Evolutionary conservation across 2,113 vertebrate species (phyloP).

Genomic region (Chamaetylas fuelleborni): DNA sequence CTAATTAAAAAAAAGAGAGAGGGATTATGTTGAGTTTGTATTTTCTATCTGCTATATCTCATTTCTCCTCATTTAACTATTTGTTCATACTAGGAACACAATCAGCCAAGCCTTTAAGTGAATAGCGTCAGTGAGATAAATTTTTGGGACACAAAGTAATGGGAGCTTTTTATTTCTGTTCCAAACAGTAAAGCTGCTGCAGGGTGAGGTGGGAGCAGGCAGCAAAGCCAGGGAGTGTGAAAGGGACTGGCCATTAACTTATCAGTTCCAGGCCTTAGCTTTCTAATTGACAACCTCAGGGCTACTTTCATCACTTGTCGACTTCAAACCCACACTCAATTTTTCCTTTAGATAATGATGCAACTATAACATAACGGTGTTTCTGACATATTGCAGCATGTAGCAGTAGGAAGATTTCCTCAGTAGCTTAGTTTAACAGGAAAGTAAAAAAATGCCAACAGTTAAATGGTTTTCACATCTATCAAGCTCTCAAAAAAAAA

Average conservation of each 20-base stretch:
- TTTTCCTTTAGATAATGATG: conserved; percentile 87
- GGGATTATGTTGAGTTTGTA: neutral
- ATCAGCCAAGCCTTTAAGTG: neutral
- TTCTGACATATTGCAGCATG: conserved; percentile 85
- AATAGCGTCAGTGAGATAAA: conserved; percentile 67
- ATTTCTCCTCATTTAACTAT: neutral
- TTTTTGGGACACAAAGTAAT: conserved; percentile 78
- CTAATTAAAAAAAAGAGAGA: neutral
- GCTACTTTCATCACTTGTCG: conserved; percentile 93
- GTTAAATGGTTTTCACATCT: conserved; percentile 42
- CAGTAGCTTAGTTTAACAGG: conserved; percentile 12
- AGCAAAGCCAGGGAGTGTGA: neutral
- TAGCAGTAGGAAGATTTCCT: conserved; percentile 43
- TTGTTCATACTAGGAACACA: neutral
- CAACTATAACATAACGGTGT: conserved; percentile 81
- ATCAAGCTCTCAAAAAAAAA: conserved; percentile 30
- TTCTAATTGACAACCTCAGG: conserved; percentile 90
- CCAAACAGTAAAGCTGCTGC: conserved; percentile 72
- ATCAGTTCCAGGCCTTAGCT: conserved; percentile 83
- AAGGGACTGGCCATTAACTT: conserved; percentile 86
- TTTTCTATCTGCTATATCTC: neutral
- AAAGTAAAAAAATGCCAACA: neutral
- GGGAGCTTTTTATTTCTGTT: conserved; percentile 70
- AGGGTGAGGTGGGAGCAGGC: conserved; percentile 51
- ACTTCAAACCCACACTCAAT: conserved; percentile 87